Percentiles rank a stretch among this genome's conserved stretches.
These are phyloP conservation scores for Chelonoidis abingdonii DNA, from an alignment of 2,113 vertebrate genomes.

Conservation along the genomic window DNA sequence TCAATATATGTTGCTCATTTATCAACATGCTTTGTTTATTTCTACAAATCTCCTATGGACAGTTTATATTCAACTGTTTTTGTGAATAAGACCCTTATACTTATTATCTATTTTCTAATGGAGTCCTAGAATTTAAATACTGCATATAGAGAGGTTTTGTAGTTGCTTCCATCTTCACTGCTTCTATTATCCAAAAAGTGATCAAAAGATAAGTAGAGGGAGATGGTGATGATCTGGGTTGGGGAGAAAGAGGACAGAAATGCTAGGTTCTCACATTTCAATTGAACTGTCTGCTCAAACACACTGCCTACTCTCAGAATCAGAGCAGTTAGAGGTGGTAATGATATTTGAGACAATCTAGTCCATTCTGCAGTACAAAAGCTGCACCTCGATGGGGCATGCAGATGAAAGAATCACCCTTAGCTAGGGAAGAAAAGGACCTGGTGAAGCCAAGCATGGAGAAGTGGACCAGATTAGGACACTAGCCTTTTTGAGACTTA, in stretches of 20 bases:
- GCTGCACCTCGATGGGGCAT: neutral
- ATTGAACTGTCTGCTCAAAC: accelerated
- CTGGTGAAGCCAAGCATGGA: neutral
- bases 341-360: neutral
- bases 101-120: neutral
- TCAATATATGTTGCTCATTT: neutral
- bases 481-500: neutral
- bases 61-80: neutral
- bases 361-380: neutral
- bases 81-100: neutral
- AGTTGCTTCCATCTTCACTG: neutral
- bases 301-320: neutral
- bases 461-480: neutral
- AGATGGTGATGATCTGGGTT: neutral
- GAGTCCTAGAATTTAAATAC: neutral
- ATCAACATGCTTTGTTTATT: neutral
- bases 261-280: neutral
- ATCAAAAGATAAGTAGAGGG: accelerated
- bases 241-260: neutral
- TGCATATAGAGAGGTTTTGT: neutral
- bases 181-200: neutral
- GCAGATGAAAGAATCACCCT: neutral
- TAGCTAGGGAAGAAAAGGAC: neutral
- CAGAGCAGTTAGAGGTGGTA: neutral
- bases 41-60: neutral